These are phyloP conservation scores for Aspidoscelis tigris DNA, from an alignment of 2,113 vertebrate species.

Conservation along the genomic window DNA sequence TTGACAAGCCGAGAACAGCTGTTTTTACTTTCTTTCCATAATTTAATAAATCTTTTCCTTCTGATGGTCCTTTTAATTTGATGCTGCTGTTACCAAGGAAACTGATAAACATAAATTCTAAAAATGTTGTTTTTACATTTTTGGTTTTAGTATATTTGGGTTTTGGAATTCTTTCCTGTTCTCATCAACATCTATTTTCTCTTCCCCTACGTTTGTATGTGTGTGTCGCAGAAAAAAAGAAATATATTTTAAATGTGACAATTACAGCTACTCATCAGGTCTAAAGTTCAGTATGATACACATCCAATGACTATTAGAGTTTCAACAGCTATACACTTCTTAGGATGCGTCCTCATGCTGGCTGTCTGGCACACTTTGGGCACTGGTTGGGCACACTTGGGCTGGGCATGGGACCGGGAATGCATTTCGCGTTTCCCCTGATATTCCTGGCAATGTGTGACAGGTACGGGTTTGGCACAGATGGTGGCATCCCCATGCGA, in stretches of 20 bases:
- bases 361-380: too few species aligned
- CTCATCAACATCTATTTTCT: background rate
- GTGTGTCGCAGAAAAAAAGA: too few species aligned
- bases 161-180: constrained; percentile 1
- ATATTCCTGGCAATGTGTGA: too few species aligned
- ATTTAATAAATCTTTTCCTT: constrained; percentile 26
- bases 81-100: background rate
- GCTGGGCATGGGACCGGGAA: too few species aligned
- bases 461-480: too few species aligned
- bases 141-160: background rate
- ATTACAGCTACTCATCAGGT: background rate
- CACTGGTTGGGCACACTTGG: too few species aligned
- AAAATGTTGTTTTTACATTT: background rate
- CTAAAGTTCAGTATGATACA: background rate
- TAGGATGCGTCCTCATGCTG: too few species aligned
- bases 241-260: background rate
- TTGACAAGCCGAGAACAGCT: background rate
- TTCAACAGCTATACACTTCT: too few species aligned
- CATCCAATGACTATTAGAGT: background rate
- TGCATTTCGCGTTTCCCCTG: too few species aligned
- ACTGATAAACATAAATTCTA: background rate
- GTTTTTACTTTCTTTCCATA: constrained; percentile 2
- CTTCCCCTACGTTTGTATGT: background rate
- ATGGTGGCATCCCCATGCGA: too few species aligned
- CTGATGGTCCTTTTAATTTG: background rate